phyloP scores from a whole-genome alignment of 1,140 invertebrate genomes.

The Cotesia chilonis region DNA sequence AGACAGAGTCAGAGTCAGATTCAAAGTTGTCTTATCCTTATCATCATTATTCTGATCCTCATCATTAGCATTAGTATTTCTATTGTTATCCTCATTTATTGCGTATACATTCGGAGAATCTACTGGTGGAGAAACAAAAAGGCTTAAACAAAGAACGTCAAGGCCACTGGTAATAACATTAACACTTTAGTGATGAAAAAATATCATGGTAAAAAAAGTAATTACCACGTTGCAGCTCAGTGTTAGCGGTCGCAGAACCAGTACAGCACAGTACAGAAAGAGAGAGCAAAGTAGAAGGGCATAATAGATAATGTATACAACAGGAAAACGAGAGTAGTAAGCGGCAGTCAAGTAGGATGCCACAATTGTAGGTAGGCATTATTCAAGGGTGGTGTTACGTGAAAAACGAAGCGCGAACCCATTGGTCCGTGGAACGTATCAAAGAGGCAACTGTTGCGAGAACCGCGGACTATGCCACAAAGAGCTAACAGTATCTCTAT shows the following conservation, averaged over 20 bases:
- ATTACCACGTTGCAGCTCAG: background rate
- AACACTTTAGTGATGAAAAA: background rate
- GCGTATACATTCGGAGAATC: no score
- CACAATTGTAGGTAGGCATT: conserved; percentile 22
- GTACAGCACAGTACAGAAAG: background rate
- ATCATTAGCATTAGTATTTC: background rate
- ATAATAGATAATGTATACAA: conserved; percentile 3
- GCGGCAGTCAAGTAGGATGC: conserved; percentile 1
- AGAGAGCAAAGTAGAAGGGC: background rate
- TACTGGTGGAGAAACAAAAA: background rate
- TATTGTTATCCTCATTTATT: no score
- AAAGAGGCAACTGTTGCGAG: conserved; percentile 37
- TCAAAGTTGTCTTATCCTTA: no score
- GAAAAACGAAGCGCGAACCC: conserved; percentile 28
- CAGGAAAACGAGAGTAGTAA: background rate
- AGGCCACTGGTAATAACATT: conserved; percentile 2
- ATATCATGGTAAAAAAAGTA: background rate
- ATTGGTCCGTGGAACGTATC: conserved; percentile 34
- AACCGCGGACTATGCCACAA: conserved; percentile 28
- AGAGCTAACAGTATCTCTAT: conserved; percentile 20
- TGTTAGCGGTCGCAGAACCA: background rate
- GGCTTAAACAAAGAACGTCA: background rate
- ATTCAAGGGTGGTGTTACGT: conserved; percentile 22
- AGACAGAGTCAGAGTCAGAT: background rate
- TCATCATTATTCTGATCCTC: no score